A percentile compares a stretch with the other conserved stretches of the same genome.
Evolutionary conservation across 2,888 invertebrate genomes (phyloP).

Genomic region (Chesias legatella): DNA sequence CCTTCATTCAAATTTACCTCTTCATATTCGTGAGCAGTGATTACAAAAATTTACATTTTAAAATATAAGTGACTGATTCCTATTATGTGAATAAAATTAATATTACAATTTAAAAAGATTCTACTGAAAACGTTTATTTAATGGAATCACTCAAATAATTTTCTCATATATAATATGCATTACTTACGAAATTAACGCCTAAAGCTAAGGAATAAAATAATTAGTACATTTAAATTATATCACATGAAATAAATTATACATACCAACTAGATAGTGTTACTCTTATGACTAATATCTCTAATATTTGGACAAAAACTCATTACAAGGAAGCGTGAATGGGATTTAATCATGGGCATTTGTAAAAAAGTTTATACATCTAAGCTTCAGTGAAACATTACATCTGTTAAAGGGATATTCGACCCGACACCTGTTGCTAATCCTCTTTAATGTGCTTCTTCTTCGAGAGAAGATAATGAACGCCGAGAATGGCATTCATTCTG

Average conservation of each 20-base stretch:
- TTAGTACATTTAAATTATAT: conserved; percentile 42
- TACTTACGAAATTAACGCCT: conserved; percentile 54
- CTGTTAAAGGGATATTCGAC: conserved; percentile 23
- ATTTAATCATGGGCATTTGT: conserved; percentile 32
- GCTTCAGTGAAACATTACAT: conserved; percentile 33
- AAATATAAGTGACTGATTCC: too few species aligned
- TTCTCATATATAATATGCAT: conserved; percentile 42
- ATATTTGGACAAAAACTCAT: conserved; percentile 31
- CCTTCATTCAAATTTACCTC: too few species aligned
- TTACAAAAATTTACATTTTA: too few species aligned
- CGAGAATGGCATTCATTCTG: conserved; percentile 66
- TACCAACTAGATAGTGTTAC: conserved; percentile 37
- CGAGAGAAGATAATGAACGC: conserved; percentile 62
- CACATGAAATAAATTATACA: conserved; percentile 35
- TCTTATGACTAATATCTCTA: conserved; percentile 23
- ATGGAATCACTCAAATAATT: conserved; percentile 57
- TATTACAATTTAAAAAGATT: conserved; percentile 19
- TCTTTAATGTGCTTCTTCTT: conserved; percentile 52
- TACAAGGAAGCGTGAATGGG: conserved; percentile 25
- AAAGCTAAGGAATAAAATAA: conserved; percentile 54
- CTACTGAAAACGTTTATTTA: conserved; percentile 56
- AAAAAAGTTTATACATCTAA: conserved; percentile 36
- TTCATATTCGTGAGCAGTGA: too few species aligned
- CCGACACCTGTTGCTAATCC: conserved; percentile 40
- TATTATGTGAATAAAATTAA: neutral